phyloP scores from a whole-genome alignment of 1,140 invertebrate genomes.

The Hyposmocoma kahamanoa region DNA sequence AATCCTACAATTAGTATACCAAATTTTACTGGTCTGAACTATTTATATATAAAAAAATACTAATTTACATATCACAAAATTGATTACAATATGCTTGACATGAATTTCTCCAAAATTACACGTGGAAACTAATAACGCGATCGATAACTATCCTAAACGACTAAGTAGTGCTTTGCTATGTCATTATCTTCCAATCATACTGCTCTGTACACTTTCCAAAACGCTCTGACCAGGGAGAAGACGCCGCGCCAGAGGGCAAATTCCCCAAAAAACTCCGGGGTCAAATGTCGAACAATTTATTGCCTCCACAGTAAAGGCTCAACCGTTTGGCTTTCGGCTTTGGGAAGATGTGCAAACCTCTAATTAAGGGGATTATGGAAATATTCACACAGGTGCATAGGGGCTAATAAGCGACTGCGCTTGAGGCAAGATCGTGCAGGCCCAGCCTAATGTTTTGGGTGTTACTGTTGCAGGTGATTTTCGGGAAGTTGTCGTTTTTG shows the following conservation, averaged over 20 bases:
- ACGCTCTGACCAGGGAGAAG: conserved; percentile 31
- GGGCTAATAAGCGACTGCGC: conserved; percentile 67
- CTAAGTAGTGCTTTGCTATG: no score
- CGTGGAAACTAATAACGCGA: no score
- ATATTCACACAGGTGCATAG: conserved; percentile 71
- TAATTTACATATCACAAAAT: no score
- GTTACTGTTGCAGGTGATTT: conserved; percentile 60
- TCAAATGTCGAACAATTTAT: conserved; percentile 74
- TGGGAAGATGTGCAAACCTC: conserved; percentile 68
- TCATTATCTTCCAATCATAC: no score
- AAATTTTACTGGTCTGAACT: no score
- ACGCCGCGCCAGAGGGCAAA: conserved; percentile 60
- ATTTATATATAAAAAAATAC: no score
- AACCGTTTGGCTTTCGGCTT: conserved; percentile 62
- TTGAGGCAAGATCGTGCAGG: conserved; percentile 61
- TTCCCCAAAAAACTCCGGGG: conserved; percentile 64
- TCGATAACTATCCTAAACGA: no score
- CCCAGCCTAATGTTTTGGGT: conserved; percentile 61
- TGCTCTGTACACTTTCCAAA: conserved; percentile 57
- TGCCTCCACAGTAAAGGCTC: conserved; percentile 59
- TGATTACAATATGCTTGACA: no score
- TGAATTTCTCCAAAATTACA: no score
- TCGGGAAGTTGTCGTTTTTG: conserved; percentile 39
- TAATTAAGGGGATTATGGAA: conserved; percentile 71
- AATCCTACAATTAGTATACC: no score